Conservation (phyloP, 2,113 vertebrate genomes). For the Sturnus vulgaris region DNA sequence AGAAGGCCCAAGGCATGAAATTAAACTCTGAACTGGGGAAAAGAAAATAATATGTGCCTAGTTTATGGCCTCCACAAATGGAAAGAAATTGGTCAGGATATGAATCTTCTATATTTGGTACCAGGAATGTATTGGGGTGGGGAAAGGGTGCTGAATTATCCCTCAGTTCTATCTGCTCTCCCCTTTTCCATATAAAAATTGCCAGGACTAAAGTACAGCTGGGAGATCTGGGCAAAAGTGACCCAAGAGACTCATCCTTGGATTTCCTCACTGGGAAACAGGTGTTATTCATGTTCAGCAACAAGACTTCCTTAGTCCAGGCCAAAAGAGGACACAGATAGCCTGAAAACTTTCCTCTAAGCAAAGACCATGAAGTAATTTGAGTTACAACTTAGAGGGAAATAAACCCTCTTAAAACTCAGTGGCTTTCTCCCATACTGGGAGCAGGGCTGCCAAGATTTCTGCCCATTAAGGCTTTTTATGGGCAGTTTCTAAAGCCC, state of each 20-base stretch:
- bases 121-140: not conserved
- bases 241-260: not conserved
- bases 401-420: conserved; percentile 13
- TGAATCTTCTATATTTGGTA: not conserved
- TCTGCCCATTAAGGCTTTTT: not conserved
- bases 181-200: not conserved
- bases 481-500: not conserved
- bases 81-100: not conserved
- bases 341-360: not conserved
- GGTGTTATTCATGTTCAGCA: not conserved
- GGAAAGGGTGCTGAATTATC: not conserved
- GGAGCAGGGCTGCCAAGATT: not conserved
- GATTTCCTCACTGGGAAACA: not conserved
- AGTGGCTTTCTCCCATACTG: not conserved
- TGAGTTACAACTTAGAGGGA: not conserved
- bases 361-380: not conserved
- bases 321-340: not conserved
- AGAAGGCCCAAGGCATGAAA: not conserved
- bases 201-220: not conserved
- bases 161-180: not conserved
- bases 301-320: not conserved
- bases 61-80: not conserved
- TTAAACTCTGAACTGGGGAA: not conserved
- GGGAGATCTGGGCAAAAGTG: not conserved
- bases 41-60: not conserved